Conservation (phyloP, 2,888 invertebrate species). For the Idaea dimidiata region DNA sequence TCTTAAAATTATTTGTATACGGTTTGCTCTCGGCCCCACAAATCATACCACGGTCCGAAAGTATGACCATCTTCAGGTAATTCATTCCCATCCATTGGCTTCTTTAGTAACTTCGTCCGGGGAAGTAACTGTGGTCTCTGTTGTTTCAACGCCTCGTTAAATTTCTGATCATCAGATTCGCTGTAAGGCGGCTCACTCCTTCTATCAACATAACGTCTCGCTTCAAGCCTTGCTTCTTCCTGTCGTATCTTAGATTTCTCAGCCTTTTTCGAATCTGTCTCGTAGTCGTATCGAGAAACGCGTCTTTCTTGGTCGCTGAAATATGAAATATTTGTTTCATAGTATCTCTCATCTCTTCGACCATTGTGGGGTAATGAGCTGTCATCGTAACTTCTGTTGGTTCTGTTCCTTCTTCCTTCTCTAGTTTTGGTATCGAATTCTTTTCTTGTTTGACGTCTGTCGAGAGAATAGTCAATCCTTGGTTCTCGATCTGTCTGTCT, state of each 20-base stretch:
- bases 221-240: constrained; percentile 72
- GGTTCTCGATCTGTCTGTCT: constrained; percentile 49
- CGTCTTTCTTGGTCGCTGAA: constrained; percentile 70
- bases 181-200: constrained; percentile 71
- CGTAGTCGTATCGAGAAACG: constrained; percentile 70
- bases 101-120: constrained; percentile 85
- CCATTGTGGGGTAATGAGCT: constrained; percentile 69
- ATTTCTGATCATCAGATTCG: constrained; percentile 79
- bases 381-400: constrained; percentile 71
- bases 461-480: constrained; percentile 72
- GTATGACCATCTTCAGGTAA: constrained; percentile 84
- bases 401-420: constrained; percentile 54
- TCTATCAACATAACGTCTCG: constrained; percentile 63
- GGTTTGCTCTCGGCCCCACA: constrained; percentile 89
- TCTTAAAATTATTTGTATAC: constrained; percentile 75
- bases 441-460: constrained; percentile 63
- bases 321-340: constrained; percentile 73
- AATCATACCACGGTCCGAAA: constrained; percentile 94
- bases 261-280: constrained; percentile 78
- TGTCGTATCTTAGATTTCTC: constrained; percentile 75
- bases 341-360: constrained; percentile 67
- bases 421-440: constrained; percentile 61
- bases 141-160: constrained; percentile 75
- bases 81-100: constrained; percentile 70
- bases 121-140: constrained; percentile 83